These are phyloP conservation scores for Drosophila pectinifera DNA, from an alignment of 1,140 invertebrate species.

Conservation along the genomic window DNA sequence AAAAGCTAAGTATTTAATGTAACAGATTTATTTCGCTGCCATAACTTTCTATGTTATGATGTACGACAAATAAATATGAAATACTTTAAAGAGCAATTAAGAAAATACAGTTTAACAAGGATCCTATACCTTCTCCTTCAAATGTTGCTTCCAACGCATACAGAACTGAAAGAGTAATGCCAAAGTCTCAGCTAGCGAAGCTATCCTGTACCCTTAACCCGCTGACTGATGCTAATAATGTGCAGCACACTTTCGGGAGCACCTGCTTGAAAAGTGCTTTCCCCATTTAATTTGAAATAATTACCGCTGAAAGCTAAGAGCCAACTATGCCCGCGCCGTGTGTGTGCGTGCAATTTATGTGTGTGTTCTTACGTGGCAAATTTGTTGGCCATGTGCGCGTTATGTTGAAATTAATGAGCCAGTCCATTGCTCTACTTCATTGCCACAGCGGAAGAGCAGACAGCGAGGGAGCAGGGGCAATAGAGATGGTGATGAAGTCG, in stretches of 20 bases:
- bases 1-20: too few relatives aligned
- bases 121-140: neutral
- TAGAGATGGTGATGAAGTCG: slow-evolving; percentile 42
- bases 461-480: neutral
- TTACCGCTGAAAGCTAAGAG: slow-evolving; percentile 53
- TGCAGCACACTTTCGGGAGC: slow-evolving; percentile 48
- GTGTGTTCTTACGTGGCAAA: slow-evolving; percentile 25
- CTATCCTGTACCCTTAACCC: neutral
- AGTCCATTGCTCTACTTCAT: slow-evolving; percentile 60
- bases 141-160: neutral
- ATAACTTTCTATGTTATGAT: too few relatives aligned
- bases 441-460: slow-evolving; percentile 25
- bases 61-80: too few relatives aligned
- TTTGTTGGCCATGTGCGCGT: slow-evolving; percentile 59
- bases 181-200: neutral
- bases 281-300: slow-evolving; percentile 70
- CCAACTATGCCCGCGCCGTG: slow-evolving; percentile 27
- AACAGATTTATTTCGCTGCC: too few relatives aligned
- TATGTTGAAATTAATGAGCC: slow-evolving; percentile 68
- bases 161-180: neutral
- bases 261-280: slow-evolving; percentile 57
- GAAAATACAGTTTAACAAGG: neutral
- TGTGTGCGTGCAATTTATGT: slow-evolving; percentile 30
- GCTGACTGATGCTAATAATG: slow-evolving; percentile 57
- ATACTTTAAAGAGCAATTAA: too few relatives aligned